These are phyloP conservation scores for Dicerorhinus sumatrensis DNA, from an alignment of 2,113 vertebrate genomes.

Conservation along the genomic window DNA sequence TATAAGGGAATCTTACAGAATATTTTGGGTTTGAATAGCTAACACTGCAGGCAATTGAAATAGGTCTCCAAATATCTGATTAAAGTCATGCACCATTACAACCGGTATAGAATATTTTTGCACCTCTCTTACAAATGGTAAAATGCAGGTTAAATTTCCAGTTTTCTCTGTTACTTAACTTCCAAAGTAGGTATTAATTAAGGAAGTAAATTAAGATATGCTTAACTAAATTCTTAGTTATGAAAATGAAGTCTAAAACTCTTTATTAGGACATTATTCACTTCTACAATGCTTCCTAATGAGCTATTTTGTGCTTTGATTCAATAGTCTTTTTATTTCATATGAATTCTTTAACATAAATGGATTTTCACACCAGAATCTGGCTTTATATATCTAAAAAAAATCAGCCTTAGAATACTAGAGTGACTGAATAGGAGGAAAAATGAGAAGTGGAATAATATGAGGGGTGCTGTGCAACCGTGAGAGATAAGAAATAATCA, in stretches of 20 bases:
- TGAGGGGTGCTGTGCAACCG: neutral
- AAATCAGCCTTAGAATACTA: neutral
- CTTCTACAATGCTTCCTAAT: conserved; percentile 20
- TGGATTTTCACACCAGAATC: conserved; percentile 36
- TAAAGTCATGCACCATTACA: conserved; percentile 14
- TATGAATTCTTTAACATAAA: conserved; percentile 53
- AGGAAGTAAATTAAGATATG: conserved; percentile 41
- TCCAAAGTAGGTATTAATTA: conserved; percentile 42
- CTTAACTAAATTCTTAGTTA: conserved; percentile 58
- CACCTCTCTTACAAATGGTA: conserved; percentile 10
- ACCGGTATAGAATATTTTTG: neutral
- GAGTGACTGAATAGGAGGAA: conserved; percentile 18
- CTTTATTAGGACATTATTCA: conserved; percentile 51
- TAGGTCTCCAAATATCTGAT: conserved; percentile 28
- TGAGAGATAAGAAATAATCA: conserved; percentile 38
- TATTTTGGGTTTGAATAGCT: conserved; percentile 53
- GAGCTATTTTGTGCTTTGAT: conserved; percentile 47
- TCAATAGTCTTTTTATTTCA: conserved; percentile 61
- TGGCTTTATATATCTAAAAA: conserved; percentile 60
- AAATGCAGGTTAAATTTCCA: conserved; percentile 48
- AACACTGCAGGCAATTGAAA: conserved; percentile 46
- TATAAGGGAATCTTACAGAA: conserved; percentile 51
- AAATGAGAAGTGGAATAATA: conserved; percentile 1
- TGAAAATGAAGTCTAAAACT: conserved; percentile 52
- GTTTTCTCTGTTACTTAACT: conserved; percentile 20